phyloP scores from a whole-genome alignment of 2,888 invertebrate species.

The Sphaeridia pumilis region DNA sequence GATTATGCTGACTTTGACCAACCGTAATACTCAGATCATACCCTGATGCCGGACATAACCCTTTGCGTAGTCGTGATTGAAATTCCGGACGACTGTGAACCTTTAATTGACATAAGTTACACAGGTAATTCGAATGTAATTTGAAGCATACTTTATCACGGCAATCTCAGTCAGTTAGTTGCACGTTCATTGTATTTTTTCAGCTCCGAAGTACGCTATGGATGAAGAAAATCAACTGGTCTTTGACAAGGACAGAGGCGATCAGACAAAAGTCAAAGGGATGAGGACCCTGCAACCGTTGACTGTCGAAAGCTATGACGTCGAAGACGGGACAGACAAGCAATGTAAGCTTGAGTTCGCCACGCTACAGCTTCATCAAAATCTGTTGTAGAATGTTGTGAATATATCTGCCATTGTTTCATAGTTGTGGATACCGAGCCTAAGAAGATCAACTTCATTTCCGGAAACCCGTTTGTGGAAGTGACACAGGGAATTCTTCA shows the following conservation, averaged over 20 bases:
- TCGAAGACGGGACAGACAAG: slow-evolving; percentile 9
- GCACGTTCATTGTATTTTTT: too few species aligned
- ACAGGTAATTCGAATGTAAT: slow-evolving; percentile 24
- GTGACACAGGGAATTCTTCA: slow-evolving; percentile 93
- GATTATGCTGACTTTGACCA: too few species aligned
- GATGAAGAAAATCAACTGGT: slow-evolving; percentile 18
- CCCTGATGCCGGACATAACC: slow-evolving; percentile 18
- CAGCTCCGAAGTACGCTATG: slow-evolving; percentile 18
- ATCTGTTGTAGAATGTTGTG: too few species aligned
- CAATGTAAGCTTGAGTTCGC: slow-evolving; percentile 5
- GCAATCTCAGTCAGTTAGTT: too few species aligned
- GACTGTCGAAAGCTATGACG: slow-evolving; percentile 19
- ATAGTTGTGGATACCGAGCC: slow-evolving; percentile 8
- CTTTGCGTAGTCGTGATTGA: slow-evolving; percentile 31
- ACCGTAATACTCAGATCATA: too few species aligned
- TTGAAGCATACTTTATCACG: too few species aligned
- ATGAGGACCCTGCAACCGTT: slow-evolving; percentile 16
- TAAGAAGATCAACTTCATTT: slow-evolving; percentile 52
- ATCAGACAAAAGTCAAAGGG: slow-evolving; percentile 24
- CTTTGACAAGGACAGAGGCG: slow-evolving; percentile 19
- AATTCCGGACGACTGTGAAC: slow-evolving; percentile 23
- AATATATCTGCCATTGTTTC: too few species aligned
- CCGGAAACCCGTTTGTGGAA: slow-evolving; percentile 95
- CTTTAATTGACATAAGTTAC: slow-evolving; percentile 17
- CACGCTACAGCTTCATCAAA: too few species aligned